Percentiles rank a stretch among this genome's conserved stretches.
Evolutionary conservation across 2,113 vertebrate species (phyloP).

Genomic region (Gopherus flavomarginatus): DNA sequence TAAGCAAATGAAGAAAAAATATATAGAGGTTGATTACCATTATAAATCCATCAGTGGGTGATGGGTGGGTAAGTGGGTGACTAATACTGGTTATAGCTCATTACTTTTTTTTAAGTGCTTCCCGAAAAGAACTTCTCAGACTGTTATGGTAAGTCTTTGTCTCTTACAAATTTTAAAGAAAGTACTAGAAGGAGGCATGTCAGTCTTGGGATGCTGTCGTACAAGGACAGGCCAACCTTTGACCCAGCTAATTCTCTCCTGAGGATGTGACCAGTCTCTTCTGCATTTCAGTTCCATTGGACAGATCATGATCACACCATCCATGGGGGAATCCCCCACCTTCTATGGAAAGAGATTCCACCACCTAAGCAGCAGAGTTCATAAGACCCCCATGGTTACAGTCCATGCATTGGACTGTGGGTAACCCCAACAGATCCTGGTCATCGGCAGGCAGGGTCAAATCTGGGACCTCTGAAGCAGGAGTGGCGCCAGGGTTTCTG

Average conservation of each 20-base stretch:
- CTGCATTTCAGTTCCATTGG: neutral
- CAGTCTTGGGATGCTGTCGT: fast-evolving
- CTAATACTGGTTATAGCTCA: neutral
- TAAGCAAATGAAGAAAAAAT: neutral
- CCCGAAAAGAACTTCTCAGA: neutral
- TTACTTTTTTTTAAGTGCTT: neutral
- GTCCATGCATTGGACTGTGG: too few relatives aligned
- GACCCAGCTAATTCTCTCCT: neutral
- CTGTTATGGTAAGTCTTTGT: neutral
- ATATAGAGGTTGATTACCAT: neutral
- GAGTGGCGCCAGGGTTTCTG: too few relatives aligned
- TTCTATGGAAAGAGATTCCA: neutral
- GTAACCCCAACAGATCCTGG: too few relatives aligned
- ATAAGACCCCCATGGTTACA: neutral
- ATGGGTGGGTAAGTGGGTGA: neutral
- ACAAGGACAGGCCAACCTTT: neutral
- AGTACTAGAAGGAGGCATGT: neutral
- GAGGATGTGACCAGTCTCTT: neutral
- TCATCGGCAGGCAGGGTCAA: too few relatives aligned
- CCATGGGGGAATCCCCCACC: neutral
- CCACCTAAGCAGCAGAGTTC: too few relatives aligned
- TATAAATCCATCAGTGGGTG: neutral
- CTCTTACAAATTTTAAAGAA: neutral
- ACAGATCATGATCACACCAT: neutral
- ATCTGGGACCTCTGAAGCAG: too few relatives aligned